A percentile compares a stretch with the other conserved stretches of the same genome.
Conservation (phyloP, 2,888 invertebrate species). For the Drosophila borealis region DNA sequence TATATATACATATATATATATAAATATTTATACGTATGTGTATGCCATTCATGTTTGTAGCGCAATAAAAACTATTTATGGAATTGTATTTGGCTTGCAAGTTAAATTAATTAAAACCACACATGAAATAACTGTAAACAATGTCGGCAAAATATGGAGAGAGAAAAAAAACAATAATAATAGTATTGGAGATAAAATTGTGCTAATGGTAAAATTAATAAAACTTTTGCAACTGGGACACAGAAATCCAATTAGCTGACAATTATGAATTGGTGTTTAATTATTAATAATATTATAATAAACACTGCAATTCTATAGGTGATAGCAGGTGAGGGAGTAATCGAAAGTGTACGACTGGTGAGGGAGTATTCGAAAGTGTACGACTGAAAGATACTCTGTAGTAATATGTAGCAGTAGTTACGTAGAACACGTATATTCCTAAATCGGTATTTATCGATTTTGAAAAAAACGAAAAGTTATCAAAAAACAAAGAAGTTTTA, state of each 20-base stretch:
- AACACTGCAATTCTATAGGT: slow-evolving; percentile 4
- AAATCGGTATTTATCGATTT: background rate
- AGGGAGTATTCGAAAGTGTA: no score
- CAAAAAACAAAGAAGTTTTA: background rate
- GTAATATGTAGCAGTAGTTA: no score
- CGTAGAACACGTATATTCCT: no score
- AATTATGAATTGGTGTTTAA: slow-evolving; percentile 53
- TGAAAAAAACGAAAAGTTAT: background rate
- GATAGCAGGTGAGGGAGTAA: no score
- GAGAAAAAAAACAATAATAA: slow-evolving; percentile 14
- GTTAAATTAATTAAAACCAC: slow-evolving; percentile 52
- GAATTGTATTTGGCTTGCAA: slow-evolving; percentile 45
- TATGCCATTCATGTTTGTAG: background rate
- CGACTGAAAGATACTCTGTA: background rate
- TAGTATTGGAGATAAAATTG: slow-evolving; percentile 9
- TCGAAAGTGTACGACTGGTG: background rate
- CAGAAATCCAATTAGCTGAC: slow-evolving; percentile 58
- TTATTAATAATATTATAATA: slow-evolving; percentile 48
- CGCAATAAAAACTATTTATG: slow-evolving; percentile 42
- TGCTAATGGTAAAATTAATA: slow-evolving; percentile 31
- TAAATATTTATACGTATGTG: background rate
- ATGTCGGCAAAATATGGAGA: background rate
- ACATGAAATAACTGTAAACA: slow-evolving; percentile 16
- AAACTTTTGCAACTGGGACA: slow-evolving; percentile 18
- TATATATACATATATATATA: background rate